Conservation (phyloP, 2,888 invertebrate species). For the Drosophila mulleri region DNA sequence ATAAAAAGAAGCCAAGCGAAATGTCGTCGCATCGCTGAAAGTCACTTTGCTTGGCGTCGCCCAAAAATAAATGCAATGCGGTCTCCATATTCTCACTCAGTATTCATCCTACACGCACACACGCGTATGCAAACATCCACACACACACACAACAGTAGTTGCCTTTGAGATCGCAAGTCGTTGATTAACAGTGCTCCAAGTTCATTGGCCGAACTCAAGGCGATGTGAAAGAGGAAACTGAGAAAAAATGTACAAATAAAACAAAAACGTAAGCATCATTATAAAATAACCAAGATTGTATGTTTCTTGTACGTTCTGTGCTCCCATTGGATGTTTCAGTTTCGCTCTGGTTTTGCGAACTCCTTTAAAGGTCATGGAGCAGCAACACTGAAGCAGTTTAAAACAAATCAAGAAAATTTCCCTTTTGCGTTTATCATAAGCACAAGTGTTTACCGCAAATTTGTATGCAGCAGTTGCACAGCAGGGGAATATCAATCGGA, state of each 20-base stretch:
- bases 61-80: conserved; percentile 77
- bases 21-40: conserved; percentile 63
- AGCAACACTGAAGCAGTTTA: neutral
- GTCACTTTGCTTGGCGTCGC: conserved; percentile 58
- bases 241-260: conserved; percentile 40
- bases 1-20: conserved; percentile 67
- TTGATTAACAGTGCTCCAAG: conserved; percentile 62
- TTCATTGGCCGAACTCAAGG: conserved; percentile 70
- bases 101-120: conserved; percentile 51
- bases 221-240: conserved; percentile 57
- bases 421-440: neutral
- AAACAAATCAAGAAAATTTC: neutral
- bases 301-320: conserved; percentile 45
- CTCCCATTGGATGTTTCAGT: conserved; percentile 50
- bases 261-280: neutral
- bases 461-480: neutral
- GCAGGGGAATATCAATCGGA: neutral
- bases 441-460: neutral
- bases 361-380: conserved; percentile 8
- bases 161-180: conserved; percentile 63
- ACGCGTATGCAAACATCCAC: conserved; percentile 10
- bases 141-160: conserved; percentile 23
- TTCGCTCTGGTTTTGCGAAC: conserved; percentile 29
- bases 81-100: conserved; percentile 47
- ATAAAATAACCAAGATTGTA: conserved; percentile 21